Evolutionary conservation across 2,797 vertebrate genomes (phyloP).

Genomic region (Siniperca undulata): DNA sequence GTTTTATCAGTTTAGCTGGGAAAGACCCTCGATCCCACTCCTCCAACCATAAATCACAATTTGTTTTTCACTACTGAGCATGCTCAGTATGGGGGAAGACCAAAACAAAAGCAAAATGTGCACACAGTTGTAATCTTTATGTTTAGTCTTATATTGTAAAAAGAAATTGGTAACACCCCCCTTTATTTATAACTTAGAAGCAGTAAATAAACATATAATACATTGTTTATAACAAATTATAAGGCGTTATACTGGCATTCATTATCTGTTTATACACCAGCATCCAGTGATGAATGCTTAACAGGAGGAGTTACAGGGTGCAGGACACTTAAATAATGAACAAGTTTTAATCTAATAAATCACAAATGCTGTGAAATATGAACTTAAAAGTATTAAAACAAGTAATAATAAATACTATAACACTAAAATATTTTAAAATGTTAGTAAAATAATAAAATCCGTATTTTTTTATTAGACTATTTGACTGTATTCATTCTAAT

Average conservation of each 20-base stretch:
- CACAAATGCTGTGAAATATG: not conserved
- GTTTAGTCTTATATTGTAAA: slow-evolving; percentile 39
- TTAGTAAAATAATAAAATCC: not conserved
- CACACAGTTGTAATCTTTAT: slow-evolving; percentile 34
- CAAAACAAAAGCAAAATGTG: slow-evolving; percentile 34
- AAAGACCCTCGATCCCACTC: slow-evolving; percentile 67
- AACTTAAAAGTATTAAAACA: not conserved
- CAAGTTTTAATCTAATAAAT: not conserved
- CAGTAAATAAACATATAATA: slow-evolving; percentile 11
- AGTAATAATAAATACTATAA: not conserved
- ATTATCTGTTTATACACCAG: slow-evolving; percentile 1
- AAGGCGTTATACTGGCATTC: not conserved
- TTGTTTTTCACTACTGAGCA: slow-evolving; percentile 61
- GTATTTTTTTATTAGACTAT: not conserved
- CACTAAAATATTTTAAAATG: not conserved
- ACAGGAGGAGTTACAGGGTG: not conserved
- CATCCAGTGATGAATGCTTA: not conserved
- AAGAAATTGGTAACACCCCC: not conserved
- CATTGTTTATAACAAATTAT: not conserved
- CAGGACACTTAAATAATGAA: not conserved
- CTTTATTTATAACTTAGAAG: slow-evolving; percentile 6
- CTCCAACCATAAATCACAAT: slow-evolving; percentile 71
- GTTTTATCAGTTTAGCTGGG: slow-evolving; percentile 81
- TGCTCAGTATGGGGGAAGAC: slow-evolving; percentile 27
- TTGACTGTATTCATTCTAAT: not conserved